phyloP scores from a whole-genome alignment of 2,797 vertebrate species.

The Brachyalestes nurse region DNA sequence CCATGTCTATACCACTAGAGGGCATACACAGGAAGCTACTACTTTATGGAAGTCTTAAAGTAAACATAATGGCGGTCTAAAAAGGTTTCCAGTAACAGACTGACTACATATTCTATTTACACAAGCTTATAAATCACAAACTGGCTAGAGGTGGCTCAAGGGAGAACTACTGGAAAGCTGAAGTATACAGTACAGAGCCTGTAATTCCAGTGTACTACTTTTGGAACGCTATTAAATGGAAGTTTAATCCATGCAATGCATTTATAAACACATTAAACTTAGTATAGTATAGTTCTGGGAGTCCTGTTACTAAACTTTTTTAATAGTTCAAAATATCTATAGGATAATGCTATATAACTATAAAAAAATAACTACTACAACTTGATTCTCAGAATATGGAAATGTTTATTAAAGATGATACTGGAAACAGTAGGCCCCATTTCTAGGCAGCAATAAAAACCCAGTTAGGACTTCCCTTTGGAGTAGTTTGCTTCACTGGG shows the following conservation, averaged over 20 bases:
- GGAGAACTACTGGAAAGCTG: conserved; percentile 11
- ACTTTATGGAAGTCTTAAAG: background rate
- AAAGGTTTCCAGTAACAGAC: conserved; percentile 14
- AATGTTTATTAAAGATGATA: background rate
- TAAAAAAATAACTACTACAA: no score
- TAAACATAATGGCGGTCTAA: background rate
- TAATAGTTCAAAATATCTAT: background rate
- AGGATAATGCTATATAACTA: background rate
- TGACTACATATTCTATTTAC: conserved; percentile 35
- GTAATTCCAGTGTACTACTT: background rate
- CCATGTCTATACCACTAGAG: background rate
- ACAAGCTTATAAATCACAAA: conserved; percentile 22
- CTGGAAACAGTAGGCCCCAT: background rate
- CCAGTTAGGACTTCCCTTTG: background rate
- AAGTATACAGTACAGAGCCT: no score
- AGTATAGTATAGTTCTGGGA: background rate
- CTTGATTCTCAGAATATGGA: background rate
- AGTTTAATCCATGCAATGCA: conserved; percentile 36
- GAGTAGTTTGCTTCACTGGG: background rate
- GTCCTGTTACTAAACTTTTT: background rate
- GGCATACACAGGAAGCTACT: background rate
- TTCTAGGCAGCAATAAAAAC: background rate
- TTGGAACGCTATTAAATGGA: conserved; percentile 24
- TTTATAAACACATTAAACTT: conserved; percentile 16
- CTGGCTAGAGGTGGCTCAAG: conserved; percentile 12